phyloP scores from a whole-genome alignment of 2,888 invertebrate species.

The Charanyca ferruginea region DNA sequence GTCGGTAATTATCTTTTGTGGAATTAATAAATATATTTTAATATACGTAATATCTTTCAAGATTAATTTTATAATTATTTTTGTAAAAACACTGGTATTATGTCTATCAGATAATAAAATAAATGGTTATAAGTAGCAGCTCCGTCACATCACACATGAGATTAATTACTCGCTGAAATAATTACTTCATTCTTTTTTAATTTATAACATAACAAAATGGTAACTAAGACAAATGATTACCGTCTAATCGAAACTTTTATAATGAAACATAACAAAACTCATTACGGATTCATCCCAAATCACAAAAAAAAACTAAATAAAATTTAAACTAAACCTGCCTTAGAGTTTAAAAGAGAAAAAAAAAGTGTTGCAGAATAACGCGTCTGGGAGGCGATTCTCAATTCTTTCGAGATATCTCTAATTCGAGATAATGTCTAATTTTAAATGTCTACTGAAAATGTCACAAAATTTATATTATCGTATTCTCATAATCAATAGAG shows the following conservation, averaged over 20 bases:
- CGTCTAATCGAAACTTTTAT: constrained; percentile 1
- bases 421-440: no score
- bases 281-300: constrained; percentile 29
- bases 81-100: neutral
- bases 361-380: constrained; percentile 68
- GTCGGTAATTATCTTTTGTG: no score
- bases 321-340: constrained; percentile 40
- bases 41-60: neutral
- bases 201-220: constrained; percentile 17
- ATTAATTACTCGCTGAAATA: constrained; percentile 2
- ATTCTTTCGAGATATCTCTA: no score
- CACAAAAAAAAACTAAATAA: constrained; percentile 21
- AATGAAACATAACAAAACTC: constrained; percentile 28
- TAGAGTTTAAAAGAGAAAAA: constrained; percentile 47
- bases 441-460: no score
- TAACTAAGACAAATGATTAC: constrained; percentile 6
- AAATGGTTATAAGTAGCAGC: constrained; percentile 19
- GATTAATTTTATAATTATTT: neutral
- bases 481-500: no score
- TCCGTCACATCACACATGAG: constrained; percentile 11
- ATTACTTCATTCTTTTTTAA: constrained; percentile 12
- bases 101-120: neutral
- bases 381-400: no score
- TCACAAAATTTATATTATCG: no score
- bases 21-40: no score